phyloP scores from a whole-genome alignment of 2,888 invertebrate genomes.

The Allophyes oxyacanthae region DNA sequence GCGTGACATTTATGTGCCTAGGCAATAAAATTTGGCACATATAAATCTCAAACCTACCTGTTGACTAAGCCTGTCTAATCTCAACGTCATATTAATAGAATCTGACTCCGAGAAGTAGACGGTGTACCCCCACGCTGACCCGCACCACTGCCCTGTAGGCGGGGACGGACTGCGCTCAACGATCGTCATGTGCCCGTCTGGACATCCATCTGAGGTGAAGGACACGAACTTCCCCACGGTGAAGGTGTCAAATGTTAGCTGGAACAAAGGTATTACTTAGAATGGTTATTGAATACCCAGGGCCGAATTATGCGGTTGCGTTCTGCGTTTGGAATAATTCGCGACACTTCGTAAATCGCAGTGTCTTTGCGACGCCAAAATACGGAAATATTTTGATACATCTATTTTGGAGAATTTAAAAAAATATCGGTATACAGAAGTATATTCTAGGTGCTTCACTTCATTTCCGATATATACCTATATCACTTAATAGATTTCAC shows the following conservation, averaged over 20 bases:
- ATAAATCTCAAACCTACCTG: slow-evolving; percentile 87
- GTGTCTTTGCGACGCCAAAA: too few relatives aligned
- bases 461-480: too few relatives aligned
- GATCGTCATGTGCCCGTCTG: slow-evolving; percentile 95
- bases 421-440: too few relatives aligned
- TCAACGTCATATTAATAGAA: slow-evolving; percentile 93
- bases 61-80: slow-evolving; percentile 92
- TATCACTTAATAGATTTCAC: too few relatives aligned
- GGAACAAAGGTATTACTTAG: slow-evolving; percentile 71
- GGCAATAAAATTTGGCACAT: not conserved
- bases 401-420: too few relatives aligned
- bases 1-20: too few relatives aligned
- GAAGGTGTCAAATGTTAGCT: slow-evolving; percentile 95
- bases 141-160: slow-evolving; percentile 95
- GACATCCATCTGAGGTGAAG: slow-evolving; percentile 93
- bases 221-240: slow-evolving; percentile 94
- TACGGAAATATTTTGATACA: too few relatives aligned
- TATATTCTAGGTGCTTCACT: too few relatives aligned
- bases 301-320: too few relatives aligned
- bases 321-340: too few relatives aligned
- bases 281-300: not conserved
- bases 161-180: slow-evolving; percentile 92
- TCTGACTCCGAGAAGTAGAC: slow-evolving; percentile 95
- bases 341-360: too few relatives aligned
- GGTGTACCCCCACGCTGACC: slow-evolving; percentile 95